Evolutionary conservation across 2,888 invertebrate species (phyloP).

Genomic region (Drosophila differens): DNA sequence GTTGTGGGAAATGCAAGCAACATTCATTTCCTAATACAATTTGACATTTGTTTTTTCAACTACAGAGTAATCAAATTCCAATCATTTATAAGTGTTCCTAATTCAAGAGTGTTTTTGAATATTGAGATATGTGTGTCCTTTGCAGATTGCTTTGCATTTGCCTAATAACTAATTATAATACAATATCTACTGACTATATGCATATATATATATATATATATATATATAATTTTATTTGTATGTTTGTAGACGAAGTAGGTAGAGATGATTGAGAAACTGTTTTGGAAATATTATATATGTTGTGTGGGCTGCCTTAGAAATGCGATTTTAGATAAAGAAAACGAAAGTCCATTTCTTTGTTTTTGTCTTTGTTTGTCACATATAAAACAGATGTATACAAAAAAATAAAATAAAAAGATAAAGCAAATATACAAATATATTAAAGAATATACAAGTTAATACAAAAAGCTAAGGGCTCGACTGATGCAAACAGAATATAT

Average conservation of each 20-base stretch:
- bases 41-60: neutral
- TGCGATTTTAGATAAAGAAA: slow-evolving; percentile 69
- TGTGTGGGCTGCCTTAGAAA: slow-evolving; percentile 52
- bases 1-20: slow-evolving; percentile 1
- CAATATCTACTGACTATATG: slow-evolving; percentile 24
- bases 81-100: neutral
- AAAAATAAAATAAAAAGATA: slow-evolving; percentile 38
- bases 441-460: slow-evolving; percentile 28
- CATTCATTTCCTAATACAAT: neutral
- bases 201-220: neutral
- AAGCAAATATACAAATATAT: slow-evolving; percentile 36
- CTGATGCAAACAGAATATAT: neutral
- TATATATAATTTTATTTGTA: neutral
- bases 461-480: slow-evolving; percentile 5
- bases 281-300: slow-evolving; percentile 16
- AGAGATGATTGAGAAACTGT: slow-evolving; percentile 24
- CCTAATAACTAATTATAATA: slow-evolving; percentile 24
- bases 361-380: slow-evolving; percentile 38
- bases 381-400: slow-evolving; percentile 42
- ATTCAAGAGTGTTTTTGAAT: neutral
- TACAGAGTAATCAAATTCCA: neutral
- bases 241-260: slow-evolving; percentile 8
- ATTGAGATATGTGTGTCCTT: neutral
- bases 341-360: slow-evolving; percentile 74
- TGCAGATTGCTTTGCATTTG: slow-evolving; percentile 4